Base-by-base conservation (phyloP, 2,888 invertebrate genomes). In the Andricus curvator region DNA sequence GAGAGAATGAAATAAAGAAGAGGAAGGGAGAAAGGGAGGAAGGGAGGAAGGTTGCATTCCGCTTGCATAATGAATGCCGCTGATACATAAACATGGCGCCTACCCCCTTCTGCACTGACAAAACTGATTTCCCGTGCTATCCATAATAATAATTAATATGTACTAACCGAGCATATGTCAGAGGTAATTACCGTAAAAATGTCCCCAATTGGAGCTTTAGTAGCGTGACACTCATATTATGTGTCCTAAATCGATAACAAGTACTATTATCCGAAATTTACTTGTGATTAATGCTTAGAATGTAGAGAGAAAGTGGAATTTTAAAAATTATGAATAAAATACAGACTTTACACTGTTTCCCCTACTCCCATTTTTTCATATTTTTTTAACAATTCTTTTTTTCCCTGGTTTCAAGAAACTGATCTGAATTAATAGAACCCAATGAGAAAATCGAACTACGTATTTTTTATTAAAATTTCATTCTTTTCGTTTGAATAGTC, bases 161-260 rank as follows among this genome's bases (percentile, higher is more conserved):
- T 25, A 22, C 25, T 25, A 25, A 22, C 22, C 60, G 22, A 70
- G 29, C 41, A 70, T 6, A 29, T 5, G 29, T 29, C 70, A 70
- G 11, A 51, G 70, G 20, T 70, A 70, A 70, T 70, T 51, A 29
- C 70, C 51, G 70, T 51, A 25, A 70, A 70, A 70, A 51, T 70
- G 17, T 29, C 51, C 20, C 51, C 29, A 48, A 48, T 70, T 70
- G 41, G 44, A 41, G 11, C 37, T 25, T 48, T 48, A 33, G 56
- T 22, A 22, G 4, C 4, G 56, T 60, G 22, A 60, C 11, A 22
- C 4, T 48, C 48, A 17, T 17, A 17, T 13, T 17, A 48, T 48
- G 17, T 5, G 17, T 48, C 17, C 48, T 17, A 11, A 60, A 60
- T 22, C n/a, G 11, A 60, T 48, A 60, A 60, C 56, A 60, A 2